Evolutionary conservation across 2,888 invertebrate genomes (phyloP).

Genomic region (Amiota mariae): DNA sequence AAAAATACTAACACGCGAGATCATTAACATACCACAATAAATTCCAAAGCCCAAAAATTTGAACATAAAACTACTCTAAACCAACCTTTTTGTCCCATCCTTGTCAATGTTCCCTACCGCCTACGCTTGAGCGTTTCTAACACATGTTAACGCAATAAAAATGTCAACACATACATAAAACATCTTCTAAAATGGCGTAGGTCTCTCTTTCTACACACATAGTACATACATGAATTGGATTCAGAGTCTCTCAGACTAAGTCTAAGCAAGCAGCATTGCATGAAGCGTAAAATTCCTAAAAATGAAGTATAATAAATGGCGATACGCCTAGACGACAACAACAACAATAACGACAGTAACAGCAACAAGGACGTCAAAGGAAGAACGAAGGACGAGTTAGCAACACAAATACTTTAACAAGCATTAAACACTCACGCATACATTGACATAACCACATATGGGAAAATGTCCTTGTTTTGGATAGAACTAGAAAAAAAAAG

Average conservation of each 20-base stretch:
- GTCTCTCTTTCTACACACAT: background rate
- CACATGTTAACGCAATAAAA: conserved; percentile 68
- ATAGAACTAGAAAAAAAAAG: background rate
- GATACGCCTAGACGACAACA: conserved; percentile 47
- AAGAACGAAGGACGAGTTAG: conserved; percentile 12
- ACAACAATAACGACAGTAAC: background rate
- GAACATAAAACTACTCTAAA: conserved; percentile 15
- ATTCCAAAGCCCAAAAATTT: conserved; percentile 19
- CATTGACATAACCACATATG: conserved; percentile 19
- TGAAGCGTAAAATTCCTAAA: conserved; percentile 60
- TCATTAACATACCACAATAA: conserved; percentile 34
- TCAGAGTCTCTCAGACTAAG: background rate
- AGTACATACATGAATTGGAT: background rate
- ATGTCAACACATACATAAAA: conserved; percentile 67
- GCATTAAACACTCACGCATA: conserved; percentile 10
- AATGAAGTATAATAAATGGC: conserved; percentile 66
- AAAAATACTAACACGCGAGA: background rate
- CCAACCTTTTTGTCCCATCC: background rate
- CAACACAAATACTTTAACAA: conserved; percentile 26
- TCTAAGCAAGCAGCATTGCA: conserved; percentile 46
- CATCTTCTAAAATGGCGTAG: conserved; percentile 64
- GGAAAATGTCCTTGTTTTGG: background rate
- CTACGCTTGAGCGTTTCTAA: conserved; percentile 52
- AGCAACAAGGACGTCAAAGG: background rate
- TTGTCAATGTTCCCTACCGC: background rate